These are phyloP conservation scores for Glaucopsyche alexis DNA, from an alignment of 2,888 invertebrate genomes.

Conservation along the genomic window DNA sequence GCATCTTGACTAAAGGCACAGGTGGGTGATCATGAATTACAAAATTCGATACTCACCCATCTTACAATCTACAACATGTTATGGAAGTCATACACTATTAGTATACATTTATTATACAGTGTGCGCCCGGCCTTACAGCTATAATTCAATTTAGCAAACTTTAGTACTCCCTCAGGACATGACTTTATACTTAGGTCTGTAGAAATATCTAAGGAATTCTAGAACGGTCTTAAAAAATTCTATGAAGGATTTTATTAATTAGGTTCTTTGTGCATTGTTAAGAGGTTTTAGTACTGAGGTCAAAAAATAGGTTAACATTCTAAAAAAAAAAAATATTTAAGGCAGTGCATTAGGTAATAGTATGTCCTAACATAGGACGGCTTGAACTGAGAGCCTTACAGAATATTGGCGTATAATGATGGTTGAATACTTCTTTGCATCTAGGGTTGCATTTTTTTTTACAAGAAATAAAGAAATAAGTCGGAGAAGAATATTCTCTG, in stretches of 20 bases:
- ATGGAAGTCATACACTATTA: background rate
- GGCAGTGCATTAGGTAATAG: too few relatives aligned
- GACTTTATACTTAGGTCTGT: constrained; percentile 16
- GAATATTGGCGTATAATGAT: too few relatives aligned
- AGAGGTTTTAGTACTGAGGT: background rate
- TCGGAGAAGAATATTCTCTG: too few relatives aligned
- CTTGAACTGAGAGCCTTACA: background rate
- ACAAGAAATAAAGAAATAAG: too few relatives aligned
- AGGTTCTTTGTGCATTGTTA: background rate
- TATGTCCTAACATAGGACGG: too few relatives aligned
- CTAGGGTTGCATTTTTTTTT: too few relatives aligned
- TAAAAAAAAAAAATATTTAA: too few relatives aligned
- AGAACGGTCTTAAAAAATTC: background rate
- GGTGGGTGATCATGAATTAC: too few relatives aligned
- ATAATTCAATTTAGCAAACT: constrained; percentile 12
- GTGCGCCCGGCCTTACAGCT: background rate
- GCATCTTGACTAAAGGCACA: too few relatives aligned
- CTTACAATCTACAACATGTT: too few relatives aligned
- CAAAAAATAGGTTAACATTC: background rate
- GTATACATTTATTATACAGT: background rate
- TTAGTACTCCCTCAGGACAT: constrained; percentile 1
- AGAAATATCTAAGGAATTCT: background rate
- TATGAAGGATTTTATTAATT: background rate
- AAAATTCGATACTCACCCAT: too few relatives aligned
- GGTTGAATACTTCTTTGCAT: too few relatives aligned